Conservation (phyloP, 2,888 invertebrate genomes). For the Meganola albula region DNA sequence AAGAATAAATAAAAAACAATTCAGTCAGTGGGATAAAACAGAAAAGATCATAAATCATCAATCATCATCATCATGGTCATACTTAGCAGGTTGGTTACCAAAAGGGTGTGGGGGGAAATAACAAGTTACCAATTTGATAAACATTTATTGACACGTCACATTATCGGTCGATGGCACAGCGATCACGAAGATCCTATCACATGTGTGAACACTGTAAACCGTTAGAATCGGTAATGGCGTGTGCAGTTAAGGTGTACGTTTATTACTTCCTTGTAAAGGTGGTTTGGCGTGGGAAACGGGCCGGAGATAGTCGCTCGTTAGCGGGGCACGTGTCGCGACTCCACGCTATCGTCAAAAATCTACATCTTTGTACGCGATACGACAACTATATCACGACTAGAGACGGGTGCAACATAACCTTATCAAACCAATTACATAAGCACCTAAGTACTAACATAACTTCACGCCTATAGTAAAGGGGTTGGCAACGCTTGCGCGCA, state of each 20-base stretch:
- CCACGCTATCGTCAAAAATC: constrained; percentile 34
- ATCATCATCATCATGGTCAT: too few relatives aligned
- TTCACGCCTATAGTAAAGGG: too few relatives aligned
- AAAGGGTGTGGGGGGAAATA: constrained; percentile 21
- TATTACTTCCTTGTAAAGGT: constrained; percentile 70
- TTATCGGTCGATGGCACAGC: constrained; percentile 31
- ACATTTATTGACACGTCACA: constrained; percentile 54
- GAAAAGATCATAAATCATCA: too few relatives aligned
- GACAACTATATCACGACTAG: too few relatives aligned
- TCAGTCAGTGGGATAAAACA: too few relatives aligned
- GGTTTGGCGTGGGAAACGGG: constrained; percentile 61
- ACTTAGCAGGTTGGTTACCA: too few relatives aligned
- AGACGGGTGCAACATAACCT: too few relatives aligned
- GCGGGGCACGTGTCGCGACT: constrained; percentile 52
- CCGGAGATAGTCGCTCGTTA: constrained; percentile 72
- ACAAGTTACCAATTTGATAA: constrained; percentile 59
- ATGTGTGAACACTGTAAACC: constrained; percentile 55
- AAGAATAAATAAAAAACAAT: too few relatives aligned
- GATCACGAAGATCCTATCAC: constrained; percentile 62
- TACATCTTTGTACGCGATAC: too few relatives aligned
- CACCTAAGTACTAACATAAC: too few relatives aligned
- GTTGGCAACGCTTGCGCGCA: too few relatives aligned
- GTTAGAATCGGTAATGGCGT: constrained; percentile 73
- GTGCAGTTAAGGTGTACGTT: constrained; percentile 73
- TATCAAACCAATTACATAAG: too few relatives aligned